These are phyloP conservation scores for Scaptomyza pallida DNA, from an alignment of 1,140 invertebrate genomes.

Conservation along the genomic window DNA sequence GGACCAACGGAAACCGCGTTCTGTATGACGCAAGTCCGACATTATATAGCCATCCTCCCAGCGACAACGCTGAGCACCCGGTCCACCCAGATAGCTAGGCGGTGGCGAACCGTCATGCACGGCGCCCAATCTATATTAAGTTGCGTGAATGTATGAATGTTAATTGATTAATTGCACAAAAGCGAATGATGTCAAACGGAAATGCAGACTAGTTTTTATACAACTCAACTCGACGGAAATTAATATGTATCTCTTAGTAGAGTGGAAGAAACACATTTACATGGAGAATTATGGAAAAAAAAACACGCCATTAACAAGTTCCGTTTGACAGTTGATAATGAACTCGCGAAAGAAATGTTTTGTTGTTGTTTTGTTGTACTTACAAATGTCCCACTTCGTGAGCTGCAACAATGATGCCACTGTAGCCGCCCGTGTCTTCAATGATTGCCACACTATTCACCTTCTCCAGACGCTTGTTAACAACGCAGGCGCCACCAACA, in stretches of 20 bases:
- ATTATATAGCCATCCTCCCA: conserved; percentile 99
- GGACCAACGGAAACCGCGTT: conserved; percentile 97
- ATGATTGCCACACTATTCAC: conserved; percentile 98
- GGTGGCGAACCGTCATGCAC: conserved; percentile 97
- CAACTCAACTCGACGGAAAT: conserved; percentile 48
- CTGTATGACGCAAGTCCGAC: conserved; percentile 96
- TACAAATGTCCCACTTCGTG: conserved; percentile 98
- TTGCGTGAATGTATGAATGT: conserved; percentile 44
- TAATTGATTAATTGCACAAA: conserved; percentile 76
- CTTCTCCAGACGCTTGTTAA: conserved; percentile 97
- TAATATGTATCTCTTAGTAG: conserved; percentile 27
- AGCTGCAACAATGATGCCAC: conserved; percentile 97
- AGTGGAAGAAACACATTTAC: no score
- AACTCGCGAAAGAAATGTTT: conserved; percentile 3
- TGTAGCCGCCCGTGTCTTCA: conserved; percentile 97
- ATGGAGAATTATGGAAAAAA: background rate
- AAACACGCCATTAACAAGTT: conserved; percentile 23
- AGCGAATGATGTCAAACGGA: conserved; percentile 74
- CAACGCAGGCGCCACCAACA: conserved; percentile 97
- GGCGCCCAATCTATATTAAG: conserved; percentile 90
- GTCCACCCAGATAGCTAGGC: conserved; percentile 96
- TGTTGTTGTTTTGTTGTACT: conserved; percentile 85
- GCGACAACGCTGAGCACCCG: conserved; percentile 96
- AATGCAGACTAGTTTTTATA: conserved; percentile 66
- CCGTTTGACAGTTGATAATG: conserved; percentile 22